Conservation (phyloP, 2,797 vertebrate genomes). For the Glyptemys insculpta region DNA sequence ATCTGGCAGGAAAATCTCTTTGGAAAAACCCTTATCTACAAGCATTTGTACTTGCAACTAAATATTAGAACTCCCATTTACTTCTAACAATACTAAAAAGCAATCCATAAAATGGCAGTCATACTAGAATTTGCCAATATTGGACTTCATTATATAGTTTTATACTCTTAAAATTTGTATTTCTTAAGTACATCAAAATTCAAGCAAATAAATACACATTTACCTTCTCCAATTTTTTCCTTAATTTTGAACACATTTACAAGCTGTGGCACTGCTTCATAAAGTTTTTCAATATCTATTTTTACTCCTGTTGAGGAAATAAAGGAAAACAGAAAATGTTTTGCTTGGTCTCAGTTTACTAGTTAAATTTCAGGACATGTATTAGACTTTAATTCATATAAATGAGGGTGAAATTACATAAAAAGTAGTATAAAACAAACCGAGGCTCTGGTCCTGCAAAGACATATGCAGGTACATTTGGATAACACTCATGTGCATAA, state of each 20-base stretch:
- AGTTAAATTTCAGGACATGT: not conserved
- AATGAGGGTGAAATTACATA: not conserved
- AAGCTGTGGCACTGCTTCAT: conserved; percentile 93
- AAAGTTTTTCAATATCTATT: conserved; percentile 91
- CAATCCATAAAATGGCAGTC: not conserved
- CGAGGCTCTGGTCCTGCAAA: not conserved
- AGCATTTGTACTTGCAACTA: not conserved
- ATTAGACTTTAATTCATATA: not conserved
- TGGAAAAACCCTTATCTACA: not conserved
- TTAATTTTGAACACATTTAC: conserved; percentile 89
- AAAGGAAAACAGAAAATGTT: not conserved
- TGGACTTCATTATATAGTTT: not conserved
- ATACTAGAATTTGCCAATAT: not conserved
- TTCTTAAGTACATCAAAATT: not conserved
- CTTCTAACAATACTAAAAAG: not conserved
- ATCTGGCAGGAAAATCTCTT: not conserved
- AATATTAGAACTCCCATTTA: not conserved
- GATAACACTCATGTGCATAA: not conserved
- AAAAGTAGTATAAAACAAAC: not conserved
- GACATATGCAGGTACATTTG: not conserved
- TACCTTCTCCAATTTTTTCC: conserved; percentile 98
- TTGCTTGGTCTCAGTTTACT: not conserved
- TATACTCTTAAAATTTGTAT: not conserved
- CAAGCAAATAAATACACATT: conserved; percentile 28
- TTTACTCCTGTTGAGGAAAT: conserved; percentile 83